These are phyloP conservation scores for Heterohyrax brucei DNA, from an alignment of 2,797 vertebrate species.

Conservation along the genomic window DNA sequence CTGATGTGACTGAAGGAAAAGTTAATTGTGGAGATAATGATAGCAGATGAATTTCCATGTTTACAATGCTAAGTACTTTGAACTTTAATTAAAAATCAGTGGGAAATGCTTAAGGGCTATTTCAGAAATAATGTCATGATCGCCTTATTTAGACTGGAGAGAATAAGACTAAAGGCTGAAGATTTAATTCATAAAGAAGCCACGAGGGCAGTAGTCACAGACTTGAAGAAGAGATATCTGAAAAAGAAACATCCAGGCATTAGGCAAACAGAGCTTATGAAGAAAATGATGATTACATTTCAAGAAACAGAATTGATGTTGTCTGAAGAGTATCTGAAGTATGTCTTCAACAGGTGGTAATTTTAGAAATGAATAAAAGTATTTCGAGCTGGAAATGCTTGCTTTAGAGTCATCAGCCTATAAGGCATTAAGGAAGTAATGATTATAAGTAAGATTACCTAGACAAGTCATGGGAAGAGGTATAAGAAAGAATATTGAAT, in stretches of 20 bases:
- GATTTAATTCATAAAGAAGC: not conserved
- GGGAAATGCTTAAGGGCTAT: not conserved
- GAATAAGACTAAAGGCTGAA: not conserved
- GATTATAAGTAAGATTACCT: not conserved
- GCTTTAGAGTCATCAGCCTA: not conserved
- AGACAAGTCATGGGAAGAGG: not conserved
- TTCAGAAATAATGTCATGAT: not conserved
- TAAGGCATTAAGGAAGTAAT: not conserved
- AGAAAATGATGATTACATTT: not conserved
- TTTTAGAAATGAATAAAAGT: not conserved
- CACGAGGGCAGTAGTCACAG: not conserved
- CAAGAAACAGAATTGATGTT: not conserved
- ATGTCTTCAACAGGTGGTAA: not conserved
- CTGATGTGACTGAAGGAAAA: not conserved
- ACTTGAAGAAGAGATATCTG: not conserved
- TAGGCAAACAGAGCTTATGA: not conserved
- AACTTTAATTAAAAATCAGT: constrained; percentile 2
- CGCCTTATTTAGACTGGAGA: not conserved
- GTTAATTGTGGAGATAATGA: not conserved
- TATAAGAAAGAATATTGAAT: not conserved
- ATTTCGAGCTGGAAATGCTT: not conserved
- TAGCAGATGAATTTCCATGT: not conserved
- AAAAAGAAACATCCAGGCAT: not conserved
- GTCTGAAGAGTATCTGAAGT: not conserved
- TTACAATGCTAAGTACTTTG: not conserved